Evolutionary conservation across 2,113 vertebrate genomes (phyloP), one percentile per base, ranked within the genome.

Genomic region (Vimba vimba): DNA sequence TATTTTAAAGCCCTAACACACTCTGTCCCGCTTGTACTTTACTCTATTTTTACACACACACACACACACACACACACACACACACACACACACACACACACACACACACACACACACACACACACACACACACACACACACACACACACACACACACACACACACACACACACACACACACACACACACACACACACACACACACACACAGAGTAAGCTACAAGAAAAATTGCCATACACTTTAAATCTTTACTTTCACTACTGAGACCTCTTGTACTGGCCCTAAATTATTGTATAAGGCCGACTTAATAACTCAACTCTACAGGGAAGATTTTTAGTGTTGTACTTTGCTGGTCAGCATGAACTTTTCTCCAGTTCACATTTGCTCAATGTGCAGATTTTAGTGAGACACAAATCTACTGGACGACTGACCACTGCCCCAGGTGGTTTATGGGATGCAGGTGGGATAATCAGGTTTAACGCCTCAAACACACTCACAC

Each of bases 391-490:
- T 36, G 33, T 43, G 23, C n/a, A 64, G 15, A 19, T 62, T 80
- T 64, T 80, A 47, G 79, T 64, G 39, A 11, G 59, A 62, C 83
- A 85, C 83, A 85, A 85, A 85, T 47, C 25, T 64, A 30, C 25
- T 47, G 83, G 79, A 52, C 33, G 57, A 85, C 50, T 82, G 73
- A 55, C 68, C 79, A 57, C 27, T 39, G 83, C 86, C 79, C 83
- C 30, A 59, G 73, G 79, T 43, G 45, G 19, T 87, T 83, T 82
- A 71, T 55, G 86, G 78, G 71, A 85, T 52, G 39, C 85, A 89
- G 88, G 82, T 85, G 69, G 85, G 85, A 55, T 78, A 17, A 69
- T 71, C 19, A 83, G 21, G 55, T 30, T 86, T 47, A 30, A 80
- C 64, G 23, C 23, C 77, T 83, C 77, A n/a, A 10, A 60, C 2